Percentiles rank a stretch among this genome's conserved stretches.
Evolutionary conservation across 2,113 vertebrate species (phyloP).

Genomic region (Heptranchias perlo): DNA sequence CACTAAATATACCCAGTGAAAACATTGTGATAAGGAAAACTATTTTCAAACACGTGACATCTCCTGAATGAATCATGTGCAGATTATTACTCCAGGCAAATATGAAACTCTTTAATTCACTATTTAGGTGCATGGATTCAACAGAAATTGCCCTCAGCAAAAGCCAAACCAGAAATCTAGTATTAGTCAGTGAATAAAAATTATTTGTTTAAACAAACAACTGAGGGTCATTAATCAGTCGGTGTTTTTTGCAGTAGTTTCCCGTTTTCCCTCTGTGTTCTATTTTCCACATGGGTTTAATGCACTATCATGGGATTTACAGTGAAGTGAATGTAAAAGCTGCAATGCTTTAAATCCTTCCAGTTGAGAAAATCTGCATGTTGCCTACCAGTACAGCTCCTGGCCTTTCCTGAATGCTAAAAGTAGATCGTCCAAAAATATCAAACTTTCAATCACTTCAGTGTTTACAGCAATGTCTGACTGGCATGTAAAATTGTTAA

Average conservation of each 20-base stretch:
- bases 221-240: background rate
- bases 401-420: background rate
- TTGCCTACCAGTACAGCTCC: background rate
- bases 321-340: slow-evolving; percentile 4
- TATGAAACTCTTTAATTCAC: background rate
- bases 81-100: background rate
- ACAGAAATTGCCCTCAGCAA: background rate
- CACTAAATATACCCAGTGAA: background rate
- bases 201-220: background rate
- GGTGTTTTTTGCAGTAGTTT: background rate
- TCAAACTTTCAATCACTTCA: background rate
- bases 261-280: background rate
- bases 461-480: background rate
- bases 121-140: background rate
- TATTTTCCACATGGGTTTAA: background rate
- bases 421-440: background rate
- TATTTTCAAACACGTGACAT: background rate
- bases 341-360: background rate
- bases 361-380: background rate
- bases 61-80: background rate
- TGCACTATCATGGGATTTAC: background rate
- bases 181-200: background rate
- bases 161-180: background rate
- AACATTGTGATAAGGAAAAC: background rate
- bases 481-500: background rate